Evolutionary conservation across 2,888 invertebrate genomes (phyloP), one percentile per base, ranked within the genome.

Genomic region (Tinea pellionella): DNA sequence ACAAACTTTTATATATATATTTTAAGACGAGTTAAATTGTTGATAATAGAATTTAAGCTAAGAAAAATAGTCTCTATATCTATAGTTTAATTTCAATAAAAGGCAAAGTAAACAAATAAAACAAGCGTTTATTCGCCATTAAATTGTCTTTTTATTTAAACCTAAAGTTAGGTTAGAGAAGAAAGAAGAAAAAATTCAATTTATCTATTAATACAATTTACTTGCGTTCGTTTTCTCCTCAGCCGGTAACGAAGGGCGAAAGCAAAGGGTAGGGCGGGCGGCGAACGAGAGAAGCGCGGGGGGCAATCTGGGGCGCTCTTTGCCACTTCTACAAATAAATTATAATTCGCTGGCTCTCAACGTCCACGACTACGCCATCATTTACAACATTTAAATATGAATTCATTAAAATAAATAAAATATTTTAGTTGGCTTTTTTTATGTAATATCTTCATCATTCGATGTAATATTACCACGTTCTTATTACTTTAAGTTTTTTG

Each of bases 251-350:
- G 87, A 86, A 87, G 87, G 86, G 87, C 85, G 83, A 86, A 87
- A 87, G 87, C 84, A 87, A 86, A 85, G 87, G 87, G 87, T 86
- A 85, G 85, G 86, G 75, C 77, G 82, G 77, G 78, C 73, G 74
- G 65, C 63, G 67, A 65, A 69, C 67, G 66, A 68, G 68, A 67
- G 70, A 65, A 65, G 63, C 67, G 71, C 67, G 71, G 68, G 64
- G 66, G 65, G 68, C 66, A 73, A 71, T 67, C 70, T 66, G 74
- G 73, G 80, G 73, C 65, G 77, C 74, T 79, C 84, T 77, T 86
- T 82, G 86, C 86, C 87, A 88, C 87, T 88, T 87, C 87, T 87
- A 81, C 88, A 88, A 88, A 88, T 88, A 88, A 88, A 88, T 88
- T 88, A 88, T 88, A 88, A 88, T 88, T 88, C 85, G 77, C 84